Percentiles rank a stretch among this genome's conserved stretches.
These are phyloP conservation scores for Nasua narica DNA, from an alignment of 2,797 vertebrate species.

Conservation along the genomic window DNA sequence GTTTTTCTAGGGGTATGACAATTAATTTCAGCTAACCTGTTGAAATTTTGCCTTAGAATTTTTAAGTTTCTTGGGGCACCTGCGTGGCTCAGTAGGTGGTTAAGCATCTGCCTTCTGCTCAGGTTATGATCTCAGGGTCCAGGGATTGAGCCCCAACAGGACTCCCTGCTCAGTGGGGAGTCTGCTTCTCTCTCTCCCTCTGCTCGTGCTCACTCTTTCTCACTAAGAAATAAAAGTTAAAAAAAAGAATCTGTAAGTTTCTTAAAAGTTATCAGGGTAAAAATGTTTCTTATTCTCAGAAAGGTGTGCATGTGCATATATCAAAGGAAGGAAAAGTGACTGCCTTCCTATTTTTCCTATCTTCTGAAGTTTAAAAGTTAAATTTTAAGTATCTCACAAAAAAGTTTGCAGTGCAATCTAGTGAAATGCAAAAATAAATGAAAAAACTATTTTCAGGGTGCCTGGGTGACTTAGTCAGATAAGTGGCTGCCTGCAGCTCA, in stretches of 20 bases:
- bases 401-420: constrained; percentile 5
- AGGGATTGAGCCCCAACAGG: not conserved
- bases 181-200: not conserved
- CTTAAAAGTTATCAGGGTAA: constrained; percentile 53
- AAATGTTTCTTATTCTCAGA: constrained; percentile 54
- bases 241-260: not conserved
- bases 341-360: constrained; percentile 36
- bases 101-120: not conserved
- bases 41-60: constrained; percentile 39
- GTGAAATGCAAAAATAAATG: not conserved
- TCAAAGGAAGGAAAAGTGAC: constrained; percentile 41
- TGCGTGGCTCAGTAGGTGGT: not conserved
- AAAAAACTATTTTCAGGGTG: not conserved
- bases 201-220: not conserved
- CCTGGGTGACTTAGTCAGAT: too few relatives aligned
- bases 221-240: not conserved
- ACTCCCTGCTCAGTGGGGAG: not conserved
- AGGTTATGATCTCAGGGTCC: not conserved
- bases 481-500: too few relatives aligned
- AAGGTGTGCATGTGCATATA: not conserved
- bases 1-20: constrained; percentile 40
- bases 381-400: constrained; percentile 42
- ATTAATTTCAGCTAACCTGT: constrained; percentile 43
- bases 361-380: constrained; percentile 46
- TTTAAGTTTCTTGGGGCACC: not conserved